These are phyloP conservation scores for Drosophila albomicans DNA, from an alignment of 1,140 invertebrate species.

Conservation along the genomic window DNA sequence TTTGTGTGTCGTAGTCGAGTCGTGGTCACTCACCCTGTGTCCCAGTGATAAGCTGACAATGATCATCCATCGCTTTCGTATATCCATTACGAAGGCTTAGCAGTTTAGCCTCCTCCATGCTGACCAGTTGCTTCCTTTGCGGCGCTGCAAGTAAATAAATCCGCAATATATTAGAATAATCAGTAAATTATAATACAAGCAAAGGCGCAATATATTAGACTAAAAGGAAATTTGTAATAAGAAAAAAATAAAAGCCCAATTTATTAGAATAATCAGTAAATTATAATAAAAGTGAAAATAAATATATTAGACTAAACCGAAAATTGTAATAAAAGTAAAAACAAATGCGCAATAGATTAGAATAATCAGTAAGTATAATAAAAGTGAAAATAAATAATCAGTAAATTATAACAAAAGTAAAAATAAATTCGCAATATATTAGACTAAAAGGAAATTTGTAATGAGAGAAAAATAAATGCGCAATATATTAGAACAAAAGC, in stretches of 20 bases:
- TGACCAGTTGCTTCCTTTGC: conserved; percentile 27
- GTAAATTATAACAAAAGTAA: neutral
- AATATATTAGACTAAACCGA: no score
- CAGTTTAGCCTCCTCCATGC: conserved; percentile 71
- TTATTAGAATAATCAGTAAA: neutral
- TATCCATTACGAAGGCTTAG: conserved; percentile 70
- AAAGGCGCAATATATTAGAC: no score
- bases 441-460: no score
- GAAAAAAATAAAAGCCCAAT: neutral
- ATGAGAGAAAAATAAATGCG: no score
- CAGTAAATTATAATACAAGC: neutral
- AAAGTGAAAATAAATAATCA: no score
- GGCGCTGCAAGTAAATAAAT: conserved; percentile 32
- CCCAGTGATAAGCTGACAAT: conserved; percentile 70
- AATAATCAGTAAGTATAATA: no score
- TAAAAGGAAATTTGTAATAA: no score
- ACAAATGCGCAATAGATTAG: neutral
- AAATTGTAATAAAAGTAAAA: neutral
- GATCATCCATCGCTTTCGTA: conserved; percentile 65
- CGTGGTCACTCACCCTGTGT: conserved; percentile 61
- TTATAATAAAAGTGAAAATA: no score
- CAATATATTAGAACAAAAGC: neutral
- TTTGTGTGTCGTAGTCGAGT: no score
- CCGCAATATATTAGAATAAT: neutral
- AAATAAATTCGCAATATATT: no score